These are phyloP conservation scores for Cyclopterus lumpus DNA, from an alignment of 2,797 vertebrate genomes.

Conservation along the genomic window DNA sequence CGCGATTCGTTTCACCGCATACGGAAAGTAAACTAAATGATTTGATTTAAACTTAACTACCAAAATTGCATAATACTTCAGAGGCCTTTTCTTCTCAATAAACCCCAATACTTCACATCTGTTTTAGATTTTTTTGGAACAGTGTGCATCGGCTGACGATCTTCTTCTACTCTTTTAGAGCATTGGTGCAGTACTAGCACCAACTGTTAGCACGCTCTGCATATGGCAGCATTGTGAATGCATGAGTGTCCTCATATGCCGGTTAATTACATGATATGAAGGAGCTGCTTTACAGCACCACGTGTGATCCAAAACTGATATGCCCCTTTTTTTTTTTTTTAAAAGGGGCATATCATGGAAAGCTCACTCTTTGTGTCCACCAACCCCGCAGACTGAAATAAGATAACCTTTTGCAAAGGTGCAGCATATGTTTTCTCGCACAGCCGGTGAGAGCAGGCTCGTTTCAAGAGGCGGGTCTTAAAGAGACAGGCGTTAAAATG, in stretches of 20 bases:
- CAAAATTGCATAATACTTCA: not conserved
- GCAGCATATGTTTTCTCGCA: not conserved
- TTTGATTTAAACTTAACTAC: not conserved
- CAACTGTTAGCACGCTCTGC: not conserved
- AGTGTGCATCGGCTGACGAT: fast-evolving
- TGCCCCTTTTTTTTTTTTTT: too few relatives aligned
- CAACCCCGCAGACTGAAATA: not conserved
- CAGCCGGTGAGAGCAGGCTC: not conserved
- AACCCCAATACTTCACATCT: not conserved
- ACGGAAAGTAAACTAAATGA: not conserved
- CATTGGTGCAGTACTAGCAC: not conserved
- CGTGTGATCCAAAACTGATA: not conserved
- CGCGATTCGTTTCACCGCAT: not conserved
- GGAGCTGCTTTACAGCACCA: not conserved
- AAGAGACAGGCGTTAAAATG: too few relatives aligned
- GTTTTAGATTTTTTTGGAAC: not conserved
- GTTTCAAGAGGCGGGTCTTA: too few relatives aligned
- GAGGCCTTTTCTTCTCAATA: not conserved
- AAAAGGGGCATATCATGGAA: not conserved
- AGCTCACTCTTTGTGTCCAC: not conserved
- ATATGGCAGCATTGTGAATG: not conserved
- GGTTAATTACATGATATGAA: not conserved
- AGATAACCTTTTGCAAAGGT: not conserved
- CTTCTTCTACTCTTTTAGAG: not conserved
- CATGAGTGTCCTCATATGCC: not conserved